Evolutionary conservation across 2,888 invertebrate species (phyloP).

Genomic region (Noctua comes): DNA sequence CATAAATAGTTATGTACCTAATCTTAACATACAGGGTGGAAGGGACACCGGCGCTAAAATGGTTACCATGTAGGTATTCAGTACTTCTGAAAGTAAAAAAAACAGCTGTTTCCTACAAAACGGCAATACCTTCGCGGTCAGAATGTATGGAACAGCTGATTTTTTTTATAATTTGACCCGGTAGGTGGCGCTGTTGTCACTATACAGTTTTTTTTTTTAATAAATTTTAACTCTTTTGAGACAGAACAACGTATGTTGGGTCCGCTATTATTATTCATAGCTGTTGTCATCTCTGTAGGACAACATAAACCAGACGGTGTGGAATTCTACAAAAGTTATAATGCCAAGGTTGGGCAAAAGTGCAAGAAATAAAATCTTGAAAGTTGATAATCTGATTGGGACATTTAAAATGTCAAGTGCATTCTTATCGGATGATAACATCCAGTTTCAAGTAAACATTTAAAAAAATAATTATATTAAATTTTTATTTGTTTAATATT

Average conservation of each 20-base stretch:
- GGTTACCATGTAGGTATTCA: too few relatives aligned
- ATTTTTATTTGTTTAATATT: neutral
- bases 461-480: neutral
- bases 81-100: too few relatives aligned
- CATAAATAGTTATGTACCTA: neutral
- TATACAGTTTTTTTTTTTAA: neutral
- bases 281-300: neutral
- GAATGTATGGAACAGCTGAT: too few relatives aligned
- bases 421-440: slow-evolving; percentile 26
- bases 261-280: neutral
- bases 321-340: neutral
- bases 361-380: slow-evolving; percentile 14
- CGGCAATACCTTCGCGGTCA: too few relatives aligned
- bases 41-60: too few relatives aligned
- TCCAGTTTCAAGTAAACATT: neutral
- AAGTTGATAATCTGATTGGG: slow-evolving; percentile 33
- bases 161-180: neutral
- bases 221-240: neutral
- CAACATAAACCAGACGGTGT: neutral
- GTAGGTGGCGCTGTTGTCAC: neutral
- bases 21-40: neutral
- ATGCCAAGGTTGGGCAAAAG: slow-evolving; percentile 46
- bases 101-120: too few relatives aligned
- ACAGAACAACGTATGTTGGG: neutral
- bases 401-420: slow-evolving; percentile 46